These are phyloP conservation scores for Drosophila mauritiana DNA, from an alignment of 1,140 invertebrate genomes.

Conservation along the genomic window DNA sequence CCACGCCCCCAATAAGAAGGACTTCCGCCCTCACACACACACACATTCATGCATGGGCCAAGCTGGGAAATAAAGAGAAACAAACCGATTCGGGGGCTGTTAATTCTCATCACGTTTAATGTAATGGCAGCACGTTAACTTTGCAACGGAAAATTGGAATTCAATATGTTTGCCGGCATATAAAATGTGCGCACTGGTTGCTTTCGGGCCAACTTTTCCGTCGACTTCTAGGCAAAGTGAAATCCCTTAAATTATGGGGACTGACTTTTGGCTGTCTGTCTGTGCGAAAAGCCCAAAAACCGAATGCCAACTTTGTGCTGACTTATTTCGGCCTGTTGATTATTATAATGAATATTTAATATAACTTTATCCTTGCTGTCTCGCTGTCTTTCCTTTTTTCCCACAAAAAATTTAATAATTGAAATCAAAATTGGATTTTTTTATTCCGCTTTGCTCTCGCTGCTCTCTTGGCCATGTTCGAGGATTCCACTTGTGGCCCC, in stretches of 20 bases:
- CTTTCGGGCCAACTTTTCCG: constrained; percentile 43
- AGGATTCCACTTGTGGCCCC: constrained; percentile 30
- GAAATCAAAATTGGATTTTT: constrained; percentile 55
- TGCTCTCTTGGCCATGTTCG: constrained; percentile 29
- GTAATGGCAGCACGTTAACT: constrained; percentile 80
- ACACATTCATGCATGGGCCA: constrained; percentile 9
- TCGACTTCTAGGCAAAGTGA: constrained; percentile 33
- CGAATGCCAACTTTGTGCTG: constrained; percentile 47
- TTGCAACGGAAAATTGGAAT: constrained; percentile 79
- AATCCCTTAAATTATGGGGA: constrained; percentile 59
- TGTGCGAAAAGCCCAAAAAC: constrained; percentile 31
- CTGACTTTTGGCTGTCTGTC: constrained; percentile 21
- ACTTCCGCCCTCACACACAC: constrained; percentile 10
- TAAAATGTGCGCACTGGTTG: constrained; percentile 48
- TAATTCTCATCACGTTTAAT: constrained; percentile 83
- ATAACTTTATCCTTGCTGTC: constrained; percentile 47
- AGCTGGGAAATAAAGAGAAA: constrained; percentile 3
- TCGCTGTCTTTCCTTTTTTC: constrained; percentile 19
- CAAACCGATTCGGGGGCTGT: constrained; percentile 54
- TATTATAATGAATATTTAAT: constrained; percentile 80
- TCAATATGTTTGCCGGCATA: constrained; percentile 76
- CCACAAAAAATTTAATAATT: constrained; percentile 43
- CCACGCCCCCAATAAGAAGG: constrained; percentile 43
- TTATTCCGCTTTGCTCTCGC: constrained; percentile 7
- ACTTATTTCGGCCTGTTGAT: constrained; percentile 54